Evolutionary conservation across 2,888 invertebrate genomes (phyloP), one percentile per base, ranked within the genome.

Genomic region (Hypselothyrea guttata): DNA sequence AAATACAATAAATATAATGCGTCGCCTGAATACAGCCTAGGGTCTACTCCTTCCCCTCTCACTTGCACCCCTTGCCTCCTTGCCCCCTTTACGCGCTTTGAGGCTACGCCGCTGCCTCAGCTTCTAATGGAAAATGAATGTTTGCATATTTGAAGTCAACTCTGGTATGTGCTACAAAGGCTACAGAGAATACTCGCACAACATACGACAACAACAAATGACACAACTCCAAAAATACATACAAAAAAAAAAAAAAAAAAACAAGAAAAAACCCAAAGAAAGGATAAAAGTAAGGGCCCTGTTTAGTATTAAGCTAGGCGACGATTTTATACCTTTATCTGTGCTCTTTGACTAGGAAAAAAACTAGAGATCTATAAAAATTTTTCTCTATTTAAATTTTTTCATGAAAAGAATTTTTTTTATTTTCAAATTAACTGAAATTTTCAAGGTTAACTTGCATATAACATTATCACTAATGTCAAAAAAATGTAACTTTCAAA

Each of bases 1-100:
- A 86, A 86, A 73, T 81, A 84, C 84, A 81, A 81, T 72, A 85
- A 67, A 84, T 81, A 73, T 84, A 65, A 84, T 78, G 67, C 61
- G 46, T 38, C 15, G 12, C 30, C 33, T 30, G 41, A 11, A n/a
- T 16, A 18, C 18, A 12, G 34, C 9, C 28, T 28, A 28, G 18
- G 27, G 18, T 27, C 40, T 22, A 15, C 27, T 13, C 3, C 27
- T 16, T 22, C 5, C 31, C 5, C 7, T 8, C 18, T 9, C 7
- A 4, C 8, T 16, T 18, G n/a, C n/a, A n/a, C 27, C 9, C 18
- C 16, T n/a, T 40, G 5, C 0, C 1, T 0, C n/a, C n/a, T n/a
- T n/a, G n/a, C n/a, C 41, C 7, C 4, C 2, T 1, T 9, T 8
- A 11, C 4, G 22, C 34, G 3, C 33, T 45, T 11, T 12, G 3